These are phyloP conservation scores for Bubo scandiacus DNA, from an alignment of 2,113 vertebrate species.

Conservation along the genomic window DNA sequence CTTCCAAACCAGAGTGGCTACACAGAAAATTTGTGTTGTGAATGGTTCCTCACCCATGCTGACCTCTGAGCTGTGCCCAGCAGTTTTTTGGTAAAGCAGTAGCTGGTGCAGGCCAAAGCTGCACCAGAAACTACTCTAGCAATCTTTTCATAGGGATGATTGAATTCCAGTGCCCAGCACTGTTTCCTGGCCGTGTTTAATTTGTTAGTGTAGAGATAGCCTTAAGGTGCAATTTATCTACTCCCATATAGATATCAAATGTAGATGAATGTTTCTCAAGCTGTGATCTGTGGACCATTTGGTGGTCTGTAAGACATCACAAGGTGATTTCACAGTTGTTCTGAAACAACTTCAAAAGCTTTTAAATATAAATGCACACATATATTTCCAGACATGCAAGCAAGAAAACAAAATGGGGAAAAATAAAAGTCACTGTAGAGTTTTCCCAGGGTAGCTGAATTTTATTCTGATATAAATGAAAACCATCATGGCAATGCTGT, in stretches of 20 bases:
- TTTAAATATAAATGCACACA: neutral
- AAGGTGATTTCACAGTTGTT: constrained; percentile 15
- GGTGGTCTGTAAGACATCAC: constrained; percentile 14
- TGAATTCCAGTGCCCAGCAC: neutral
- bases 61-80: neutral
- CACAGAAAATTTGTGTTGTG: neutral
- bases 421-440: neutral
- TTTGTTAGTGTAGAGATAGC: neutral
- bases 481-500: neutral
- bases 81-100: neutral
- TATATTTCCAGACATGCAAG: neutral
- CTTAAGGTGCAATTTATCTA: neutral
- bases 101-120: neutral
- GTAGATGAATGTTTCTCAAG: neutral
- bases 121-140: neutral
- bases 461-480: neutral
- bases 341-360: neutral
- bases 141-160: neutral
- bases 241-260: neutral
- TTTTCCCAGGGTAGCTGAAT: neutral
- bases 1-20: neutral
- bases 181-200: neutral
- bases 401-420: neutral
- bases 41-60: neutral
- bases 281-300: neutral